phyloP scores from a whole-genome alignment of 2,113 vertebrate genomes.

The Muntiacus muntjak region DNA sequence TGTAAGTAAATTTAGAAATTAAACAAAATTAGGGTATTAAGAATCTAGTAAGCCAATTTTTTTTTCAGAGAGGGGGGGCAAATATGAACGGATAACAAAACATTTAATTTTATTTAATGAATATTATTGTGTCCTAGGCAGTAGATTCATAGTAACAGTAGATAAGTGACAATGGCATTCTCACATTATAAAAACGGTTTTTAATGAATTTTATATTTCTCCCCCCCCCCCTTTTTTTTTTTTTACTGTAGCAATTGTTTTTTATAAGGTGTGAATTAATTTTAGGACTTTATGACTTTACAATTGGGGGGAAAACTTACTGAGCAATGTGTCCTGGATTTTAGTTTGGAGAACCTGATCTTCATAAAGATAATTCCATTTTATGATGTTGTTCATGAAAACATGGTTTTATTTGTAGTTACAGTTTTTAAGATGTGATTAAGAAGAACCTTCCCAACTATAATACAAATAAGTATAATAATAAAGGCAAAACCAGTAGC shows the following conservation, averaged over 20 bases:
- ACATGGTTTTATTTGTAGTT: slow-evolving; percentile 16
- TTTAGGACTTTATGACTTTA: not conserved
- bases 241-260: not conserved
- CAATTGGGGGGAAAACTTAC: not conserved
- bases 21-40: slow-evolving; percentile 10
- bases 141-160: not conserved
- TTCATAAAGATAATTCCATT: not conserved
- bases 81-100: not conserved
- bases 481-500: not conserved
- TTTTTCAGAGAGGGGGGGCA: not conserved
- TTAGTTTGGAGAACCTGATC: not conserved
- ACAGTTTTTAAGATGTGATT: slow-evolving; percentile 11
- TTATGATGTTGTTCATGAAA: slow-evolving; percentile 19
- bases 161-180: not conserved
- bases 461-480: slow-evolving; percentile 18
- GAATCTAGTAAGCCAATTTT: not conserved
- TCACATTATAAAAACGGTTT: not conserved
- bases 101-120: slow-evolving; percentile 17
- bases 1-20: slow-evolving; percentile 13
- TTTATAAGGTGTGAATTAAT: not conserved
- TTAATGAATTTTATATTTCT: not conserved
- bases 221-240: not conserved
- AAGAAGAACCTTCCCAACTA: not conserved
- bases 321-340: not conserved
- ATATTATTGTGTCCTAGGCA: not conserved